Percentiles rank a stretch among this genome's conserved stretches.
These are phyloP conservation scores for Zaprionus obscuricornis DNA, from an alignment of 2,888 invertebrate species.

Conservation along the genomic window DNA sequence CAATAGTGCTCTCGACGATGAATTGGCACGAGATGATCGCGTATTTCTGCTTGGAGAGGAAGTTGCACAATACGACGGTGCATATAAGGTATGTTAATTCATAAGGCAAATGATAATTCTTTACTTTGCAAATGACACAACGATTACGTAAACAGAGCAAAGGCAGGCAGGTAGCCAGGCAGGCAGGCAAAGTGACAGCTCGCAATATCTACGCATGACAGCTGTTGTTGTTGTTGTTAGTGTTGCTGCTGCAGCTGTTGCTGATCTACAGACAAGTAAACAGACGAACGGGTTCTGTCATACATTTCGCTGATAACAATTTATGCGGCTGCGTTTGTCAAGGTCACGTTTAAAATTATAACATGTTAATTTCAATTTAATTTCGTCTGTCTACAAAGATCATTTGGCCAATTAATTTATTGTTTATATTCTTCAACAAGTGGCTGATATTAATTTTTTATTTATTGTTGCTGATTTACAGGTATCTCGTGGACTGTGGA, in stretches of 20 bases:
- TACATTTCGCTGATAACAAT: constrained; percentile 30
- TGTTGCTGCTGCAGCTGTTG: too few species aligned
- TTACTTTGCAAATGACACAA: constrained; percentile 28
- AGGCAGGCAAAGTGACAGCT: constrained; percentile 41
- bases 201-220: constrained; percentile 31
- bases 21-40: constrained; percentile 95
- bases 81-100: constrained; percentile 91
- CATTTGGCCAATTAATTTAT: not conserved
- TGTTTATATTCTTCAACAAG: not conserved
- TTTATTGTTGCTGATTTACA: constrained; percentile 28
- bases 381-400: constrained; percentile 25
- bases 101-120: constrained; percentile 17
- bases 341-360: constrained; percentile 42
- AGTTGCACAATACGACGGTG: constrained; percentile 99
- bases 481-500: constrained; percentile 94
- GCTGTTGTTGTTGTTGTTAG: constrained; percentile 33
- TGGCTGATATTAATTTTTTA: not conserved
- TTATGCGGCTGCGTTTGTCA: constrained; percentile 7
- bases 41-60: constrained; percentile 98
- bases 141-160: constrained; percentile 81
- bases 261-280: constrained; percentile 2
- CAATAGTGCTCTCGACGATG: constrained; percentile 98
- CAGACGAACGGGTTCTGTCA: not conserved
- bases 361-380: not conserved
- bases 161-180: too few species aligned